Base-by-base conservation (phyloP, 2,888 invertebrate genomes). In the Dione juno region DNA sequence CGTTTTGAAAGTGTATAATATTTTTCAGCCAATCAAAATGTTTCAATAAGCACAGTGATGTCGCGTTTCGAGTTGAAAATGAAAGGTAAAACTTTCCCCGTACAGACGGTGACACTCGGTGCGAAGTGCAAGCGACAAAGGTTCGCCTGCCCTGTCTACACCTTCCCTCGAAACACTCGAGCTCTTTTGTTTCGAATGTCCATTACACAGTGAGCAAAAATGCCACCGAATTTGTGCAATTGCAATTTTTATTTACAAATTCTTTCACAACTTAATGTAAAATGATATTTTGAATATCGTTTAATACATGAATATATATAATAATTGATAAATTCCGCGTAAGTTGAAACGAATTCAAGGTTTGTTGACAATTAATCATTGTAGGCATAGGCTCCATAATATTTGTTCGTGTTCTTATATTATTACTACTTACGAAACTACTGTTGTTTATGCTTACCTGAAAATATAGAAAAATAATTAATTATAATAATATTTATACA, bases 361-460 rank as follows among this genome's bases (percentile, higher is more conserved):
- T 28, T 28, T 28, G 3, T 28, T 3, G 28, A 28, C 2, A 28
- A 28, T 28, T 2, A 28, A 28, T 28, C 28, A 28, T 5, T 28
- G 3, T 35, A 54, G n/a, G n/a, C n/a, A n/a, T 9, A 54, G 35
- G n/a, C n/a, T n/a, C n/a, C 1, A 54, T n/a, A 37, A 9, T 43
- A 14, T 11, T 41, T 41, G 21, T 21, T 59, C 10, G n/a, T 43
- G 28, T 45, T 43, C 10, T 6, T 28, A 45, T 16, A 45, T 45
- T 11, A 14, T 43, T 58, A 16, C 43, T 43, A 14, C 10, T 14
- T n/a, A 21, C 9, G 35, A 59, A 64, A 74, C 73, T 77, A 79
- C 81, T 0, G 6, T n/a, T n/a, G 10, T 3, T n/a, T n/a, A 79
- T 80, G 88, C 90, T 91, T 91, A 92, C 91, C 91, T 91, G 88